A percentile compares a stretch with the other conserved stretches of the same genome.
These are phyloP conservation scores for Exephanes ischioxanthus DNA, from an alignment of 2,888 invertebrate species.

Conservation along the genomic window DNA sequence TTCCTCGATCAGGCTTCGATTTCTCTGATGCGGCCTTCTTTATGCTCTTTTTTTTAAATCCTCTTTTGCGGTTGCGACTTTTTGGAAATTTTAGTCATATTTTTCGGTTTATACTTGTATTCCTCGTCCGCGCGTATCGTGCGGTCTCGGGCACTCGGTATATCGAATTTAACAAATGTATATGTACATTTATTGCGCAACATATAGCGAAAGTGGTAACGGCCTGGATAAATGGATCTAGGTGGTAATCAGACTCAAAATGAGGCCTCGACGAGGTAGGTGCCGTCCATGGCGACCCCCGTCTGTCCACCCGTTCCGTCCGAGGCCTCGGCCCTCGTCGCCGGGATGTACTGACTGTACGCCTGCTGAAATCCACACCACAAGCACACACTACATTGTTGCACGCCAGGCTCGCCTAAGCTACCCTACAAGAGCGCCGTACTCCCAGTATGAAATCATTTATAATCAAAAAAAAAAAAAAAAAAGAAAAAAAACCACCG, in stretches of 20 bases:
- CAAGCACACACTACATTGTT: conserved; percentile 85
- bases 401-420: conserved; percentile 82
- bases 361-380: conserved; percentile 89
- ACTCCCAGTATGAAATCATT: conserved; percentile 29
- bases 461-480: not conserved
- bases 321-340: conserved; percentile 92
- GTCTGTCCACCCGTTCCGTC: conserved; percentile 88
- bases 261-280: conserved; percentile 94
- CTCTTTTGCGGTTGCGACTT: conserved; percentile 13
- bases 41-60: conserved; percentile 9
- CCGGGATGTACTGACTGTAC: conserved; percentile 95
- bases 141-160: conserved; percentile 11
- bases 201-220: conserved; percentile 25
- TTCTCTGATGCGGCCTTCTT: not conserved
- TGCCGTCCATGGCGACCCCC: conserved; percentile 93
- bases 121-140: conserved; percentile 1
- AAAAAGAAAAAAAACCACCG: not conserved
- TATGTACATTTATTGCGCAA: conserved; percentile 39
- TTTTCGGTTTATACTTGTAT: not conserved
- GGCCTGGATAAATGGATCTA: conserved; percentile 38
- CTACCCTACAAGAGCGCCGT: conserved; percentile 65
- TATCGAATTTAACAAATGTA: conserved; percentile 44
- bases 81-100: conserved; percentile 7
- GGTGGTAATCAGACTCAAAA: conserved; percentile 86
- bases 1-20: not conserved